Evolutionary conservation across 2,888 invertebrate species (phyloP), one percentile per base, ranked within the genome.

Genomic region (Drosophila yooni): DNA sequence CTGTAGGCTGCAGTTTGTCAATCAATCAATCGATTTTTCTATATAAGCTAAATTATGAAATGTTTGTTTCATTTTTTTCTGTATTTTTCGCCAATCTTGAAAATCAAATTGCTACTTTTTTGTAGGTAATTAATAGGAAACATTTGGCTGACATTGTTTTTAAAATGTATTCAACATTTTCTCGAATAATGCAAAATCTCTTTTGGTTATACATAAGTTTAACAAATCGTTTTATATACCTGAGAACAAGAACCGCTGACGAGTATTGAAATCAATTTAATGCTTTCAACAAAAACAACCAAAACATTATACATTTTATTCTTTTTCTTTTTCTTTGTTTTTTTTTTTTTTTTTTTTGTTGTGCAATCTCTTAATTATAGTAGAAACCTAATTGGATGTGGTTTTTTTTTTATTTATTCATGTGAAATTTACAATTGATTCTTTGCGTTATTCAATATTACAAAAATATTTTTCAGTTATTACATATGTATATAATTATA

Each of bases 1-100:
- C 92, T 92, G 87, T 76, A 38, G 74, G 87, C 92, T 91, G 92
- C 92, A 92, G 90, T 91, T 79, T 77, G 84, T 90, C 79, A 79
- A 90, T 90, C 92, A 91, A 91, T 91, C 91, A 84, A 76, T 59
- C 75, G 74, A 56, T 59, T 11, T 21, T 59, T 61, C 29, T 27
- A 25, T 62, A 56, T 50, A 31, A 58, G 38, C 50, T 54, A 58
- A 34, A 66, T 43, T 33, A 51, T 50, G 48, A 33, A 29, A 53
- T 18, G 52, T 48, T 61, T 51, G 29, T 61, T 61, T 46, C 48
- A 21, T 5, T 46, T 36, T 36, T 54, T 50, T 46, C 13, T 31
- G n/a, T 43, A 2, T 21, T 48, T 36, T 21, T n/a, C 48, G 48
- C 15, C 53, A 29, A 52, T 11, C 50, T 29, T 69, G 38, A 25